Conservation (phyloP, 2,113 vertebrate genomes). For the Leptodactylus fuscus region DNA sequence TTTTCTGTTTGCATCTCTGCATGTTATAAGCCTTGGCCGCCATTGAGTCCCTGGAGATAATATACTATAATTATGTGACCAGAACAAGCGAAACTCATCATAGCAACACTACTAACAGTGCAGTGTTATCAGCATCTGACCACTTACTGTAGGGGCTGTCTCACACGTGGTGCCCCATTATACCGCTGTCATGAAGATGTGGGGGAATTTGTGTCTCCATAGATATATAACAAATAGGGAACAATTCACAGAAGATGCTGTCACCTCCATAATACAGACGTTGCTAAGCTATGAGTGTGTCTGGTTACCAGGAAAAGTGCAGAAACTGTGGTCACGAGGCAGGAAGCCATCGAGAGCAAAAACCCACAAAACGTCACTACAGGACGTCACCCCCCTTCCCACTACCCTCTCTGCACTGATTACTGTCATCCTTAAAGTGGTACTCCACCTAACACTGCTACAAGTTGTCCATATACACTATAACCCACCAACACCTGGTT, state of each 20-base stretch:
- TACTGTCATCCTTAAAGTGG: neutral
- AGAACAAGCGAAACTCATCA: no score
- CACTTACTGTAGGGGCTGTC: no score
- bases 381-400: neutral
- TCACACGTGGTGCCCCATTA: no score
- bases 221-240: neutral
- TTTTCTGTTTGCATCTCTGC: no score
- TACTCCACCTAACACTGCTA: neutral
- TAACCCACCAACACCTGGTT: no score
- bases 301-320: constrained; percentile 42
- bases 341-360: constrained; percentile 14
- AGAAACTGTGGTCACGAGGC: constrained; percentile 34
- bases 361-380: constrained; percentile 27
- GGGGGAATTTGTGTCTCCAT: neutral
- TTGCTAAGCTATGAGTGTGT: constrained; percentile 21
- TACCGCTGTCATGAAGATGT: neutral
- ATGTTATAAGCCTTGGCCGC: no score
- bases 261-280: constrained; percentile 11
- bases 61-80: no score
- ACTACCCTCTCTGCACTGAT: neutral
- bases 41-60: no score
- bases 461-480: no score
- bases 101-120: no score
- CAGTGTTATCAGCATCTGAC: no score
- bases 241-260: no score